Base-by-base conservation (phyloP, 2,888 invertebrate genomes). In the Ophioninae sp. region DNA sequence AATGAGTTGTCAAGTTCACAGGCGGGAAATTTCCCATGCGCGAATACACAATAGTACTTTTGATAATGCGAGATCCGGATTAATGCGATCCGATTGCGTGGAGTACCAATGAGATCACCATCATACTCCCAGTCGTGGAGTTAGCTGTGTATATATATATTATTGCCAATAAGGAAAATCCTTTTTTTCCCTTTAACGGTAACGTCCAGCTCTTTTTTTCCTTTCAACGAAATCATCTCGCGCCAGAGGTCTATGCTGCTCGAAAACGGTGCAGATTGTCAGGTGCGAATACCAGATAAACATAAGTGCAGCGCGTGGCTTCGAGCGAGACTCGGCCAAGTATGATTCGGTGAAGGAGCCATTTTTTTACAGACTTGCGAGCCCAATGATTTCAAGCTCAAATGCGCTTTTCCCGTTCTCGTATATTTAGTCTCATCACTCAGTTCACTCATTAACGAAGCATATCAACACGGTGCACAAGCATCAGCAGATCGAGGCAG, bases 341-440 rank as follows among this genome's bases (percentile, higher is more conserved):
- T 41, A 41, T 6, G 41, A 69, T 83, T 83, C 64, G 73, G 69
- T 74, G 69, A 69, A 30, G 22, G 77, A 83, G 59, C 58, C 69
- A 77, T 77, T 80, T 69, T 41, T 69, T 58, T 71, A 69, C 20
- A 1, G 41, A 0, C 41, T 10, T 9, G 59, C 9, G 51, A 2
- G 64, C 64, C 8, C 23, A 20, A n/a, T 41, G 30, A 78, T 81
- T 81, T 78, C 83, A 77, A 61, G 76, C 83, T 77, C 68, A 78
- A 80, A 58, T 78, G 69, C 72, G 75, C 69, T n/a, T 71, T 77
- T 51, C 76, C 77, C 76, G 61, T 23, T 79, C 64, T 37, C 39
- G 22, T 72, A 64, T 68, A 58, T 58, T 39, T 69, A 44, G 51
- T 51, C 69, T 64, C 51, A 37, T 41, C 22, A 44, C 23, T 44